Evolutionary conservation across 2,888 invertebrate species (phyloP), one percentile per base, ranked within the genome.

Genomic region (Cheiracanthium punctorium): DNA sequence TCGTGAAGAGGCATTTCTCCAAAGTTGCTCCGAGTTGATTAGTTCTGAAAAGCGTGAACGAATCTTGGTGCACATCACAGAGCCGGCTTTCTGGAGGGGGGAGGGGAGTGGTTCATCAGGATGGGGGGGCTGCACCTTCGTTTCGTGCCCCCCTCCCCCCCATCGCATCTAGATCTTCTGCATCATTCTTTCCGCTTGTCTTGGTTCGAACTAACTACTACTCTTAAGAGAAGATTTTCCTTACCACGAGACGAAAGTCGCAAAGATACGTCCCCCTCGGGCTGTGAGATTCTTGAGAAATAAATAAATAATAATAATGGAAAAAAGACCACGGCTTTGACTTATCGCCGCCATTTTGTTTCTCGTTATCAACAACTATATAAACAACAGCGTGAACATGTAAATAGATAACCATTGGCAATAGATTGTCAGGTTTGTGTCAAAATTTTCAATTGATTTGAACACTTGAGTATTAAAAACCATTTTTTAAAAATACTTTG

Each of bases 111-210:
- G 69, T n/a, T 1, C 29, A 28, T 69, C 10, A 71, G 74, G 30
- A 58, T n/a, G n/a, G n/a, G 43, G 67, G 67, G 33, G 79, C 37
- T 28, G 41, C 24, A 20, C 20, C 58, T 24, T 58, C 24, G 24
- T 20, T 37, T 24, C 48, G 12, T 2, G 20, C 29, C 48, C n/a
- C 80, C 73, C 28, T 17, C 37, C 37, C 32, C 32, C 58, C 69
- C 12, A 24, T 48, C 67, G 30, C 69, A 71, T 82, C 70, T 65
- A 79, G 74, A 85, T 85, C 84, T 85, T 85, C 74, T 30, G 84
- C 84, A 85, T 85, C 84, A 81, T 87, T 77, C 81, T 77, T 87
- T 87, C 81, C 87, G 87, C 87, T 77, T 87, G 87, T 87, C 87
- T 87, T 81, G 77, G 65, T 80, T 69, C 80, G 72, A 73, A 76